A percentile compares a stretch with the other conserved stretches of the same genome.
Evolutionary conservation across 2,113 vertebrate species (phyloP).

Genomic region (Calypte anna): DNA sequence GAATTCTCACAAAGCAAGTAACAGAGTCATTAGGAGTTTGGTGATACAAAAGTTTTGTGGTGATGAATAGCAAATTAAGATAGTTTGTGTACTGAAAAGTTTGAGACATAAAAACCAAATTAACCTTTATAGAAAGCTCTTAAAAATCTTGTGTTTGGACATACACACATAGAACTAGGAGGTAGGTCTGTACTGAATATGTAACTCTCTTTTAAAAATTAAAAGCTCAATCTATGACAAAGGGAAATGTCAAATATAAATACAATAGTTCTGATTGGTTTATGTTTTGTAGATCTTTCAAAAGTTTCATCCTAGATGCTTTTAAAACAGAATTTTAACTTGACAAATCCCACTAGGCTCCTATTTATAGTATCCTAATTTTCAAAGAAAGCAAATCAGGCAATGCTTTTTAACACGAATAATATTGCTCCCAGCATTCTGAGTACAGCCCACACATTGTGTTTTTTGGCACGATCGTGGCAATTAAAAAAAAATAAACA

Average conservation of each 20-base stretch:
- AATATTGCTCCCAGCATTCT: slow-evolving; percentile 57
- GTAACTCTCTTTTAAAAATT: neutral
- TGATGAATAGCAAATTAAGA: neutral
- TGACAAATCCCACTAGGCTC: slow-evolving; percentile 10
- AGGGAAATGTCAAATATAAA: neutral
- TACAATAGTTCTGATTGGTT: neutral
- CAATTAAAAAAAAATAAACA: slow-evolving; percentile 66
- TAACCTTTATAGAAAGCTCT: neutral
- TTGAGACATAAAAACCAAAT: neutral
- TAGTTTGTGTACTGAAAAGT: neutral
- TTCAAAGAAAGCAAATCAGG: slow-evolving; percentile 64
- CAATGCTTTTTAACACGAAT: slow-evolving; percentile 51
- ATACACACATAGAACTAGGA: neutral
- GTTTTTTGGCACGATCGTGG: slow-evolving; percentile 32
- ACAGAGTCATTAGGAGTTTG: neutral
- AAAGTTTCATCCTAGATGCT: slow-evolving; percentile 21
- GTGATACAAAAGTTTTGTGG: neutral
- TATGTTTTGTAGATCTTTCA: slow-evolving; percentile 10
- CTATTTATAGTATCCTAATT: slow-evolving; percentile 67
- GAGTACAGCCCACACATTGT: slow-evolving; percentile 61
- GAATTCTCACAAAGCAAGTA: neutral
- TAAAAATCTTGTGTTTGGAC: neutral
- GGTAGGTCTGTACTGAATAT: neutral
- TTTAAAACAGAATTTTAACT: slow-evolving; percentile 36
- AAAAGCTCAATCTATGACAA: neutral